A percentile compares a stretch with the other conserved stretches of the same genome.
These are phyloP conservation scores for Salvator merianae DNA, from an alignment of 2,113 vertebrate species.

Conservation along the genomic window DNA sequence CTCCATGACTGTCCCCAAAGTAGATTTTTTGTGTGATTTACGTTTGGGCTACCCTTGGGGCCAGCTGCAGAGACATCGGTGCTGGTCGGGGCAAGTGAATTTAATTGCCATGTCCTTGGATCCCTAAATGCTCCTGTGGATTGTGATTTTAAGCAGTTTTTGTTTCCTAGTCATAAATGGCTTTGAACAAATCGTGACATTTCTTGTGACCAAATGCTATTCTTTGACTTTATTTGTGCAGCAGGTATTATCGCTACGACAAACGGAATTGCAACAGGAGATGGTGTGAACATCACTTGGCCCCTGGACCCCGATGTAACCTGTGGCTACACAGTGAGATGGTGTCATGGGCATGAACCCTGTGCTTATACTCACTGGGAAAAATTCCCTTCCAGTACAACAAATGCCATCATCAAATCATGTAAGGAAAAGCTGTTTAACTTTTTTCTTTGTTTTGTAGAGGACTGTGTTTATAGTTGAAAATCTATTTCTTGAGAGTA, in stretches of 20 bases:
- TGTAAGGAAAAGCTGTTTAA: constrained; percentile 64
- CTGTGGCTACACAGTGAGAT: constrained; percentile 77
- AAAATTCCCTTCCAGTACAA: constrained; percentile 70
- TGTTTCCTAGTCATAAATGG: no score
- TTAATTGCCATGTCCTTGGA: no score
- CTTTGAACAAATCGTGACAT: neutral
- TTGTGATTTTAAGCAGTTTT: no score
- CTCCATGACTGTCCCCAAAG: no score
- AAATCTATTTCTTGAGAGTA: neutral
- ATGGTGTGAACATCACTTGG: constrained; percentile 75
- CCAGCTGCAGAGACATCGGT: no score
- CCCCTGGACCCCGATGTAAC: constrained; percentile 68
- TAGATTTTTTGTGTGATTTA: no score
- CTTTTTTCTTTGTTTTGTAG: neutral
- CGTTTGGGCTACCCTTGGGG: no score
- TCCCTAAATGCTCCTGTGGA: no score
- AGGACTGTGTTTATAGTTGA: neutral
- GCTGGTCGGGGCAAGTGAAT: no score
- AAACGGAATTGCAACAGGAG: constrained; percentile 60
- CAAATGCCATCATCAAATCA: constrained; percentile 70
- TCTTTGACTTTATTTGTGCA: constrained; percentile 31
- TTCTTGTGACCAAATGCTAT: neutral
- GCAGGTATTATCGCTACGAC: constrained; percentile 69
- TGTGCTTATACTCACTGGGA: constrained; percentile 74
- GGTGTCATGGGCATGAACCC: constrained; percentile 65